These are phyloP conservation scores for Agonum fuliginosum DNA, from an alignment of 2,888 invertebrate genomes.

Conservation along the genomic window DNA sequence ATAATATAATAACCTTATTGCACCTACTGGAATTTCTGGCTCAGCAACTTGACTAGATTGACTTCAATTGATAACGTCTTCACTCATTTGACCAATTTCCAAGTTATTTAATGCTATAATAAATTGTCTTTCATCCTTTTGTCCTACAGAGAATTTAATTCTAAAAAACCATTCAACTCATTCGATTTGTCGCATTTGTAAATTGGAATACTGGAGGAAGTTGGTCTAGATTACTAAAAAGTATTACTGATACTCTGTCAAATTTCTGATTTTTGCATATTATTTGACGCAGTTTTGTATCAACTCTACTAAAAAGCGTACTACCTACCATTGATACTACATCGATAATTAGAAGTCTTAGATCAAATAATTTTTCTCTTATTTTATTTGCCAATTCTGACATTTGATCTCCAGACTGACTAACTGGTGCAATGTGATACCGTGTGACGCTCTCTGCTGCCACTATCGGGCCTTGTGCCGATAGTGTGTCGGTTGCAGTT, in stretches of 20 bases:
- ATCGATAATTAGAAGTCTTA: constrained; percentile 67
- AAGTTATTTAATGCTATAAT: constrained; percentile 64
- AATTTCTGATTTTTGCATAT: constrained; percentile 64
- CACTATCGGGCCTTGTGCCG: no score
- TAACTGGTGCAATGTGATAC: not conserved
- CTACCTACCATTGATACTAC: no score
- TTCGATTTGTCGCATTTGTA: not conserved
- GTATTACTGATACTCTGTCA: constrained; percentile 66
- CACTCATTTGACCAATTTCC: constrained; percentile 63
- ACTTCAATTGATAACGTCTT: constrained; percentile 62
- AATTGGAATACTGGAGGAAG: not conserved
- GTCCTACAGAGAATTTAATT: constrained; percentile 64
- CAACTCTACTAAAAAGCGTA: constrained; percentile 64
- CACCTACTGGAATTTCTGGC: not conserved
- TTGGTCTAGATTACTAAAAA: not conserved
- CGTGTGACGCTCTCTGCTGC: no score
- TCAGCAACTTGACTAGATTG: constrained; percentile 30
- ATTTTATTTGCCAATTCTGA: constrained; percentile 59
- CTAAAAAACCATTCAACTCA: not conserved
- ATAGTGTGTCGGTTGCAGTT: no score
- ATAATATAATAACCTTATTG: not conserved
- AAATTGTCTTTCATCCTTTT: constrained; percentile 65
- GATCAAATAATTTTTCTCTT: constrained; percentile 61
- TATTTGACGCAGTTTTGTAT: constrained; percentile 67
- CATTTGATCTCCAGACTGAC: not conserved